A percentile compares a stretch with the other conserved stretches of the same genome.
These are phyloP conservation scores for Polydrusus tereticollis DNA, from an alignment of 2,888 invertebrate genomes.

Conservation along the genomic window DNA sequence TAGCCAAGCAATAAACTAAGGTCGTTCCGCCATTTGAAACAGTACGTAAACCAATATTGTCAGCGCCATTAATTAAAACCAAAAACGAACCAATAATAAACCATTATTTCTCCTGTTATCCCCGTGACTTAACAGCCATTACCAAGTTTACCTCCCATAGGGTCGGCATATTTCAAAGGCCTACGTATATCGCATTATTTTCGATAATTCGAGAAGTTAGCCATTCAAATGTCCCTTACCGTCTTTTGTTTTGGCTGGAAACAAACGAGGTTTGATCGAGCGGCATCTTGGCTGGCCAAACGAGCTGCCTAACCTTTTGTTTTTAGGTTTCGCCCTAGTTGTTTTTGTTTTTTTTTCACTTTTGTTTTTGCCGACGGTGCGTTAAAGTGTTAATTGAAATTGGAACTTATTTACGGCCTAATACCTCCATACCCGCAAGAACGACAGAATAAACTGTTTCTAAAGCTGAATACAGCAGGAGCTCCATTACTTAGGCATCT, in stretches of 20 bases:
- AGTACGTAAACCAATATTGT: not conserved
- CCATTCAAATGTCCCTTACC: constrained; percentile 11
- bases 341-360: constrained; percentile 2
- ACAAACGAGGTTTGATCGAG: not conserved
- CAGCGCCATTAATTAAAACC: constrained; percentile 1
- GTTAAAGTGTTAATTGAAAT: constrained; percentile 2
- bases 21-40: not conserved
- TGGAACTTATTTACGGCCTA: not conserved
- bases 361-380: constrained; percentile 13
- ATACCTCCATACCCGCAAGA: too few relatives aligned
- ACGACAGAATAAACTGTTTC: too few relatives aligned
- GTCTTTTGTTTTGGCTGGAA: constrained; percentile 35
- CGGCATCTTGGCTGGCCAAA: constrained; percentile 8
- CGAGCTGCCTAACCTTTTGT: constrained; percentile 2
- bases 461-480: too few relatives aligned
- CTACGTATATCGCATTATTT: constrained; percentile 35
- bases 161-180: constrained; percentile 30
- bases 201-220: constrained; percentile 29
- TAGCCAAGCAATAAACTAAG: not conserved
- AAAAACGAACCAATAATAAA: constrained; percentile 5
- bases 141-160: constrained; percentile 26
- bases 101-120: constrained; percentile 11
- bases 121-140: not conserved
- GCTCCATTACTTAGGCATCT: too few relatives aligned
- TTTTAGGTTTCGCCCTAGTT: not conserved